Evolutionary conservation across 2,888 invertebrate species (phyloP).

Genomic region (Malthinus flaveolus): DNA sequence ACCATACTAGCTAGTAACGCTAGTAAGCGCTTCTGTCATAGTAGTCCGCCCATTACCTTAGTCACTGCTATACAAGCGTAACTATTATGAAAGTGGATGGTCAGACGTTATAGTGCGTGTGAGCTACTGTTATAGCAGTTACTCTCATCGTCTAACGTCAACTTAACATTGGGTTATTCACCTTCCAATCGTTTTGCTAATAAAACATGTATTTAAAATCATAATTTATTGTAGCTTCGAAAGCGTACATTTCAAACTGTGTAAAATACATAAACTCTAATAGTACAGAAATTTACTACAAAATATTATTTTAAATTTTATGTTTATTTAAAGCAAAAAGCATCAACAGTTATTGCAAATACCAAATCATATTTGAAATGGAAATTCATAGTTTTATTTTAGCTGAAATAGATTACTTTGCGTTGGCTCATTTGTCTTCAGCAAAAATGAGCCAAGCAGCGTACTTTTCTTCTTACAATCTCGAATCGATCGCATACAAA

Average conservation of each 20-base stretch:
- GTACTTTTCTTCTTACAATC: constrained; percentile 11
- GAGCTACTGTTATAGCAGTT: too few relatives aligned
- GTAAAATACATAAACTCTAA: constrained; percentile 24
- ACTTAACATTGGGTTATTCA: too few relatives aligned
- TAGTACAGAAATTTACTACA: constrained; percentile 27
- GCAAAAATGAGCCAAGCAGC: constrained; percentile 18
- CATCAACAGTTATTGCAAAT: constrained; percentile 30
- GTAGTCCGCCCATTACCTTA: too few relatives aligned
- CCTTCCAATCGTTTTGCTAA: background rate
- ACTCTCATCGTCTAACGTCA: too few relatives aligned
- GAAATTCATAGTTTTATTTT: constrained; percentile 11
- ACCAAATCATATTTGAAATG: constrained; percentile 24
- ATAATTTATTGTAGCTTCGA: constrained; percentile 26
- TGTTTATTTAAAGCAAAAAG: constrained; percentile 30
- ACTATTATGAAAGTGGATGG: too few relatives aligned
- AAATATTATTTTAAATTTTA: constrained; percentile 14
- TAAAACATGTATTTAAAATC: constrained; percentile 5
- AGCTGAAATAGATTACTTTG: constrained; percentile 12
- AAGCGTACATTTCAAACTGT: constrained; percentile 24
- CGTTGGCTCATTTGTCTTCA: constrained; percentile 11
- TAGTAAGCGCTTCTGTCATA: too few relatives aligned
- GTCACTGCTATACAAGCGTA: too few relatives aligned
- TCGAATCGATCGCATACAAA: constrained; percentile 15
- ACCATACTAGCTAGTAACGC: too few relatives aligned
- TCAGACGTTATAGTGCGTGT: too few relatives aligned